Conservation (phyloP, 2,888 invertebrate species). For the Hyposoter dolosus region DNA sequence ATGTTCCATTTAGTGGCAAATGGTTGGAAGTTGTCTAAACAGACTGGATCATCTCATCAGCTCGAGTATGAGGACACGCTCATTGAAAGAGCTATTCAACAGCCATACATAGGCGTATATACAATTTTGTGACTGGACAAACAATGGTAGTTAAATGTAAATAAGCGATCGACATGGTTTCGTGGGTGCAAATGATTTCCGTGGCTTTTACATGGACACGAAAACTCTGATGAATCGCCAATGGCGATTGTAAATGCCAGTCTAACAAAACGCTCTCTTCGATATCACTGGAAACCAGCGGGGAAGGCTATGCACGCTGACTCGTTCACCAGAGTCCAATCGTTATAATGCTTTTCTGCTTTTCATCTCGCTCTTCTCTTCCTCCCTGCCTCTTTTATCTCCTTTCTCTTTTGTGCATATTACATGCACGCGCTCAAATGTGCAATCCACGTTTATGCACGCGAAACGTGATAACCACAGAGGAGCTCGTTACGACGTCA, state of each 20-base stretch:
- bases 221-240: slow-evolving; percentile 43
- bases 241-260: slow-evolving; percentile 33
- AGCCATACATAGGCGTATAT: neutral
- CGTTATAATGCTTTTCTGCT: slow-evolving; percentile 18
- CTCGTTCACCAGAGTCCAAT: slow-evolving; percentile 12
- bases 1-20: neutral
- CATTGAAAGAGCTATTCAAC: neutral
- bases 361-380: slow-evolving; percentile 8
- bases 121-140: neutral
- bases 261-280: slow-evolving; percentile 18
- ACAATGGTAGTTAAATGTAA: neutral
- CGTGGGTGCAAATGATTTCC: slow-evolving; percentile 17
- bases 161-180: slow-evolving; percentile 10
- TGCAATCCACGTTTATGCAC: slow-evolving; percentile 42
- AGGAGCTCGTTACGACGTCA: slow-evolving; percentile 20
- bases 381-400: neutral
- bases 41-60: neutral
- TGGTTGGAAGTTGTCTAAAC: neutral
- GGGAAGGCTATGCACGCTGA: slow-evolving; percentile 14
- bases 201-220: slow-evolving; percentile 36
- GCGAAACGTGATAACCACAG: slow-evolving; percentile 50
- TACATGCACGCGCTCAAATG: neutral
- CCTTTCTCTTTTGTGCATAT: neutral
- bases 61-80: neutral
- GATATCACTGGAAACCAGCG: slow-evolving; percentile 35